Evolutionary conservation across 2,797 vertebrate species (phyloP).

Genomic region (Pristis pectinata): DNA sequence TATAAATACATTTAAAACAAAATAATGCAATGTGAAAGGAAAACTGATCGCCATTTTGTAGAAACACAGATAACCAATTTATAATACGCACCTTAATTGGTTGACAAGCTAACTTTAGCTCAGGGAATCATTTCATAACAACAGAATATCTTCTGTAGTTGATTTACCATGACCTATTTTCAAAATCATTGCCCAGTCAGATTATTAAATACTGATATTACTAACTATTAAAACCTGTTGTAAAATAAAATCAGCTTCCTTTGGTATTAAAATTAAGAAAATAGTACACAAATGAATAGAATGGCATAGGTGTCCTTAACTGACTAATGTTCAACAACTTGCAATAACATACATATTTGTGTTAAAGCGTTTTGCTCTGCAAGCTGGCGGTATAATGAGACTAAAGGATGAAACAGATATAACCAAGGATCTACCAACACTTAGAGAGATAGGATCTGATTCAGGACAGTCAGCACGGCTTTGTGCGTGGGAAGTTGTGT

Average conservation of each 20-base stretch:
- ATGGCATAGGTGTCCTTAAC: not conserved
- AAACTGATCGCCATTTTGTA: not conserved
- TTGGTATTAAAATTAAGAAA: not conserved
- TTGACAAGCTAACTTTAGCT: constrained; percentile 5
- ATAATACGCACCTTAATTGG: not conserved
- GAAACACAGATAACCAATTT: not conserved
- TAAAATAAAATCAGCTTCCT: not conserved
- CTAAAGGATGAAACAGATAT: not conserved
- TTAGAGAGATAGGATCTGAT: too few species aligned
- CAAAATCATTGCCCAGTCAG: not conserved
- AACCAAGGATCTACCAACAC: not conserved
- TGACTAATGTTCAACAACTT: not conserved
- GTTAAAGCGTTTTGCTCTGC: not conserved
- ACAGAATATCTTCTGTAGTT: not conserved
- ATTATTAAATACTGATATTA: not conserved
- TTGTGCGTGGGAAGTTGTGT: too few species aligned
- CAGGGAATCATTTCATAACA: not conserved
- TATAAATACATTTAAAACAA: not conserved
- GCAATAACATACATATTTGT: not conserved
- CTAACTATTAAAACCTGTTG: not conserved
- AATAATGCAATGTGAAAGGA: not conserved
- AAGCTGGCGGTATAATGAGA: not conserved
- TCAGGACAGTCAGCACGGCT: too few species aligned
- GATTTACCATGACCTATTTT: not conserved
- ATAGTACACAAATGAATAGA: not conserved